These are phyloP conservation scores for Hystrix brachyura DNA, from an alignment of 2,113 vertebrate genomes.

Conservation along the genomic window DNA sequence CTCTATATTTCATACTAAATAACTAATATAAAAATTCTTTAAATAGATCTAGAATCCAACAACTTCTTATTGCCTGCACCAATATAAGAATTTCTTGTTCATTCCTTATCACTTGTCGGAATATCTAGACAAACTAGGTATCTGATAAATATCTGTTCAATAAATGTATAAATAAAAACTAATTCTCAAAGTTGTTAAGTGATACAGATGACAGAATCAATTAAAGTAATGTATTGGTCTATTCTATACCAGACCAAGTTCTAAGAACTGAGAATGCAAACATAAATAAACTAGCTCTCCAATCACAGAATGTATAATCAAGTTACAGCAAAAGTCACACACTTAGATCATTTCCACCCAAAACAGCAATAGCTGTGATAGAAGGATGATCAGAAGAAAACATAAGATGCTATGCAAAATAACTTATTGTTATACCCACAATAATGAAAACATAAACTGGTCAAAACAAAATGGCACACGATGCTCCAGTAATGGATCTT, in stretches of 20 bases:
- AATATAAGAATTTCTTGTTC: not conserved
- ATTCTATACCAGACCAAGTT: not conserved
- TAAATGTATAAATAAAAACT: not conserved
- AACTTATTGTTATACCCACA: not conserved
- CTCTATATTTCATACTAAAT: not conserved
- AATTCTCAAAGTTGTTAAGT: not conserved
- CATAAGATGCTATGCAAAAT: not conserved
- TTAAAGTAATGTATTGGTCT: not conserved
- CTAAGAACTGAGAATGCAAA: not conserved
- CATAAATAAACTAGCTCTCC: not conserved
- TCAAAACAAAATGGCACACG: not conserved
- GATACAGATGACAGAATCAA: not conserved
- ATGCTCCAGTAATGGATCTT: not conserved
- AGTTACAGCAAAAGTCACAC: not conserved
- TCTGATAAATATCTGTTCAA: not conserved
- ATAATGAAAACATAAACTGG: not conserved
- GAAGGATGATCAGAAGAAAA: not conserved
- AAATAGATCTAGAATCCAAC: not conserved
- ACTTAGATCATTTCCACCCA: not conserved
- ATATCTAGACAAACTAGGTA: not conserved
- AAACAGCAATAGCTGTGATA: not conserved
- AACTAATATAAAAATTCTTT: not conserved
- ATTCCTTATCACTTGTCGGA: not conserved
- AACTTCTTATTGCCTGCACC: not conserved
- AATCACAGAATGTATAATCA: not conserved